Base-by-base conservation (phyloP, 2,888 invertebrate species). In the Caenorhabditis uteleia region DNA sequence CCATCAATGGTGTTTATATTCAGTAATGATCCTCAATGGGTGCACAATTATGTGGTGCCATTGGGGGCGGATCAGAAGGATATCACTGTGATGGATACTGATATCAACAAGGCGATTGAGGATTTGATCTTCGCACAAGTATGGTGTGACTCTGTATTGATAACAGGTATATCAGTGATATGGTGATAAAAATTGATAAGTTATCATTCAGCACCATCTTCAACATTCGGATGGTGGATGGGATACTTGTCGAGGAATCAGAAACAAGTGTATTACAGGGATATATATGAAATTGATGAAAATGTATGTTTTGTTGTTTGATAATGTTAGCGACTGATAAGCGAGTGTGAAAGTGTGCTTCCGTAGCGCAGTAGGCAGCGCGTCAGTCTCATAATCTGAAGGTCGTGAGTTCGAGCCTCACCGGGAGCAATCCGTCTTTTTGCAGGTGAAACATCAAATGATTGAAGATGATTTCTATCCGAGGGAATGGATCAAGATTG, bases 351-450 rank as follows among this genome's bases (percentile, higher is more conserved):
- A n/a, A n/a, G n/a, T n/a, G n/a, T 43, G 68, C 68, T 69, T 69
- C 69, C 69, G 67, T 77, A 74, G 75, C 75, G 90, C 90, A 90
- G 90, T 89, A 89, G 90, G 90, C 88, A 90, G 90, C 90, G 90
- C 90, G 90, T 90, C 89, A 90, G 90, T 90, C 90, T 90, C 90
- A 90, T 90, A 90, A 90, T 90, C 90, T 90, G 89, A 91, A 91
- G 91, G 91, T 91, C 91, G 91, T 91, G 91, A 91, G 91, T 91
- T 91, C 91, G 90, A 91, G 90, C 91, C 91, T 91, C 91, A 91
- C 91, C 68, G 66, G 69, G 70, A 74, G 74, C 75, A 75, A 64
- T 38, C 20, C 3, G 3, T 18, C 14, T 5, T 21, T 16, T 48
- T 53, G 26, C 49, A 60, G 60, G 48, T 54, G 0, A 55, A 56